Conservation (phyloP, 2,797 vertebrate genomes). For the Adelosebastes latens region DNA sequence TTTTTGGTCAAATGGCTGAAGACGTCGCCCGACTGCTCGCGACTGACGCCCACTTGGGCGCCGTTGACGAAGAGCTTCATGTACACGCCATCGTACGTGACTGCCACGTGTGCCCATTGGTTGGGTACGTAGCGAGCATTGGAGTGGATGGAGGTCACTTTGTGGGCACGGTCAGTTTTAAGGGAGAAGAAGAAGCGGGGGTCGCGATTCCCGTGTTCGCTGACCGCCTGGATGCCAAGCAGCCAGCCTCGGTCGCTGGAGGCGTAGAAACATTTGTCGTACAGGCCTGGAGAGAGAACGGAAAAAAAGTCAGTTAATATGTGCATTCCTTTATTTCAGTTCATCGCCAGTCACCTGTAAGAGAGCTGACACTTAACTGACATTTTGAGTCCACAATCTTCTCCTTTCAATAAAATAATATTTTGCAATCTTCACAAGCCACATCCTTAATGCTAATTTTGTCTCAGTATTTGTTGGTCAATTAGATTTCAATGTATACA, state of each 20-base stretch:
- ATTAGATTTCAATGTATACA: background rate
- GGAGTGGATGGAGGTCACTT: conserved; percentile 91
- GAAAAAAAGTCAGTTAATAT: conserved; percentile 15
- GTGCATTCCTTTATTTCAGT: background rate
- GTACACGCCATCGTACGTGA: conserved; percentile 91
- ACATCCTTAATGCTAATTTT: background rate
- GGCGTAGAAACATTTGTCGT: conserved; percentile 99
- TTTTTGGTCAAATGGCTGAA: conserved; percentile 95
- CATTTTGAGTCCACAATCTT: background rate
- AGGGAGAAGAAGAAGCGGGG: conserved; percentile 98
- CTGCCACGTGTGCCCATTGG: conserved; percentile 93
- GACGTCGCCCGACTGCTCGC: conserved; percentile 93
- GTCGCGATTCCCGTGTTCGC: conserved; percentile 93
- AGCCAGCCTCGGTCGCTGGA: conserved; percentile 97
- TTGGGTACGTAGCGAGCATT: conserved; percentile 91
- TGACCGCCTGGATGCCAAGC: conserved; percentile 93
- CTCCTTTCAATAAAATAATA: background rate
- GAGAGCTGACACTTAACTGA: background rate
- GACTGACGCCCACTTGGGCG: conserved; percentile 93
- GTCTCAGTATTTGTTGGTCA: background rate
- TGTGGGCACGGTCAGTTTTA: conserved; percentile 97
- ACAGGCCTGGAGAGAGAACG: conserved; percentile 87
- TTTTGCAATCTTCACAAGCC: background rate
- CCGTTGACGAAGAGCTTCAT: conserved; percentile 97
- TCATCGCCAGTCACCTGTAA: background rate